A percentile compares a stretch with the other conserved stretches of the same genome.
Conservation (phyloP, 2,113 vertebrate species). For the Dissostichus mawsoni region DNA sequence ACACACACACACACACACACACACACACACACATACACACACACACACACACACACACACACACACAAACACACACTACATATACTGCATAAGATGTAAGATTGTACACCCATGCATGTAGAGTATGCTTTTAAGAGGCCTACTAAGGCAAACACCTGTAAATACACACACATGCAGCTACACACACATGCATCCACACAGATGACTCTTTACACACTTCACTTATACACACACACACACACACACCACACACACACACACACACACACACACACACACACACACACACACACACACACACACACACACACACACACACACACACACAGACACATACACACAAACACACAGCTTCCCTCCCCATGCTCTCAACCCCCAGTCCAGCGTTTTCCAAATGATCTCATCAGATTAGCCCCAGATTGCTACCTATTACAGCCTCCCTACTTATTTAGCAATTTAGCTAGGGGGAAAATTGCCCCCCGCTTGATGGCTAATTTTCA, state of each 20-base stretch:
- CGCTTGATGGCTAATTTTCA: conserved; percentile 82
- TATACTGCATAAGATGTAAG: too few species aligned
- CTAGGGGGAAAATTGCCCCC: conserved; percentile 77
- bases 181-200: too few species aligned
- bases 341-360: conserved; percentile 34
- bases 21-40: not conserved
- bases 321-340: not conserved
- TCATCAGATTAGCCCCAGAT: conserved; percentile 91
- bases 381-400: conserved; percentile 87
- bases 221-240: not conserved
- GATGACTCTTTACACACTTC: too few species aligned
- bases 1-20: too few species aligned
- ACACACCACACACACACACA: too few species aligned
- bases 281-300: not conserved
- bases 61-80: too few species aligned
- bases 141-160: too few species aligned
- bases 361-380: conserved; percentile 59
- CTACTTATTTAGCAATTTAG: conserved; percentile 89
- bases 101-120: too few species aligned
- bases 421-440: conserved; percentile 85
- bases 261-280: not conserved
- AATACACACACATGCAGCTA: too few species aligned
- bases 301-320: not conserved
- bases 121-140: too few species aligned
- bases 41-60: not conserved